Evolutionary conservation across 2,888 invertebrate genomes (phyloP).

Genomic region (Hemistola chrysoprasaria): DNA sequence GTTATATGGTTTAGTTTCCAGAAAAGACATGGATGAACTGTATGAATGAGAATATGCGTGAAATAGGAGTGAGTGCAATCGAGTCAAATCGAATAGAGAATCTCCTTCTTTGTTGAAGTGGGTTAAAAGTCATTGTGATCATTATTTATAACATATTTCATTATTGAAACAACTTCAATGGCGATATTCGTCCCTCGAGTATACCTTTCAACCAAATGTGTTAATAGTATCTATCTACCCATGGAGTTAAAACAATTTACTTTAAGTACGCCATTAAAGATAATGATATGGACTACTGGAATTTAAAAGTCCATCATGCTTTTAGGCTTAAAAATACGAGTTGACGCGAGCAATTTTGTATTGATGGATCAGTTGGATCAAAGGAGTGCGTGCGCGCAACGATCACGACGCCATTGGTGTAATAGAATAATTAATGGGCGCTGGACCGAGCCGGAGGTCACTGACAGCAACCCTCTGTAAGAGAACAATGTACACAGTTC

Average conservation of each 20-base stretch:
- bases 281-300: slow-evolving; percentile 40
- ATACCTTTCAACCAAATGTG: too few relatives aligned
- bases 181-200: too few relatives aligned
- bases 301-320: slow-evolving; percentile 41
- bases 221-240: too few relatives aligned
- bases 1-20: too few relatives aligned
- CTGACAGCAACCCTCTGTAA: slow-evolving; percentile 53
- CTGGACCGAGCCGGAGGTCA: slow-evolving; percentile 58
- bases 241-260: slow-evolving; percentile 16
- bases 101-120: too few relatives aligned
- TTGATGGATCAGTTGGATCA: slow-evolving; percentile 55
- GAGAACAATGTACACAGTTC: slow-evolving; percentile 12
- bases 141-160: too few relatives aligned
- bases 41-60: too few relatives aligned
- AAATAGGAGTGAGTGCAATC: too few relatives aligned
- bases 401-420: slow-evolving; percentile 64
- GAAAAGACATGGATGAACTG: too few relatives aligned
- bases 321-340: slow-evolving; percentile 29
- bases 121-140: too few relatives aligned
- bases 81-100: too few relatives aligned
- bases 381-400: slow-evolving; percentile 58
- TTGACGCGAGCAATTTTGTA: slow-evolving; percentile 33
- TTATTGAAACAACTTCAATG: too few relatives aligned
- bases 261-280: slow-evolving; percentile 22
- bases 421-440: slow-evolving; percentile 77